Conservation (phyloP, 2,797 vertebrate genomes). For the Syngnathus rostellatus region DNA sequence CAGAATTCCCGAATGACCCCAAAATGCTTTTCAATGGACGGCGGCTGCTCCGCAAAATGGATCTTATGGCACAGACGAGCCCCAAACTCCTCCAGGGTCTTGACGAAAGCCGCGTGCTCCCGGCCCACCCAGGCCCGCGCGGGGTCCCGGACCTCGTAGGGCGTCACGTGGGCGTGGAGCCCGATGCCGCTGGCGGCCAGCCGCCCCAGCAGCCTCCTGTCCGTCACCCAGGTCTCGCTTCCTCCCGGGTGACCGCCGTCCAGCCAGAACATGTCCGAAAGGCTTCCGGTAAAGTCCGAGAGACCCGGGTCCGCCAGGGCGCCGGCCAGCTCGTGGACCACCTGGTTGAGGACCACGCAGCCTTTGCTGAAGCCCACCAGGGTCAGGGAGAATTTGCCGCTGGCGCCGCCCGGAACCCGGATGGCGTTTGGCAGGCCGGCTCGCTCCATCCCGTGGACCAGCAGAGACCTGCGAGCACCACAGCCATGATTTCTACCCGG, state of each 20-base stretch:
- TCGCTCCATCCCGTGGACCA: conserved; percentile 80
- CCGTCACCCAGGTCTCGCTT: conserved; percentile 91
- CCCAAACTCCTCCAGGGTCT: conserved; percentile 79
- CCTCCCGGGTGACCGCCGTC: conserved; percentile 95
- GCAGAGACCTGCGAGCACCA: conserved; percentile 63
- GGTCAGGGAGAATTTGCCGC: conserved; percentile 64
- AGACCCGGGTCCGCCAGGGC: conserved; percentile 75
- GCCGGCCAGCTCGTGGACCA: conserved; percentile 83
- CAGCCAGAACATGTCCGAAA: conserved; percentile 89
- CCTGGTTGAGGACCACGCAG: conserved; percentile 96
- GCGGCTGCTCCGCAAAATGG: conserved; percentile 82
- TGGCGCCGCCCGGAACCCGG: conserved; percentile 41
- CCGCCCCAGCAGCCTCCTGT: conserved; percentile 73
- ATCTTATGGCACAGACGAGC: conserved; percentile 73
- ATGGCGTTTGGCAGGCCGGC: conserved; percentile 55
- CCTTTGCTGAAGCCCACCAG: conserved; percentile 98
- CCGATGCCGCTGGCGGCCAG: conserved; percentile 77
- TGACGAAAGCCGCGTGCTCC: conserved; percentile 82
- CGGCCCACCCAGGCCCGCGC: conserved; percentile 96
- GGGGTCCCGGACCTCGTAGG: conserved; percentile 89
- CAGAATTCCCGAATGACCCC: conserved; percentile 81
- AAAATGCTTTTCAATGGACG: conserved; percentile 93
- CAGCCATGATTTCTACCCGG: background rate
- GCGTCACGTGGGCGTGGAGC: conserved; percentile 88
- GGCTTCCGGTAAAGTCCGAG: conserved; percentile 68